phyloP scores from a whole-genome alignment of 2,113 vertebrate genomes.

The Indri indri region DNA sequence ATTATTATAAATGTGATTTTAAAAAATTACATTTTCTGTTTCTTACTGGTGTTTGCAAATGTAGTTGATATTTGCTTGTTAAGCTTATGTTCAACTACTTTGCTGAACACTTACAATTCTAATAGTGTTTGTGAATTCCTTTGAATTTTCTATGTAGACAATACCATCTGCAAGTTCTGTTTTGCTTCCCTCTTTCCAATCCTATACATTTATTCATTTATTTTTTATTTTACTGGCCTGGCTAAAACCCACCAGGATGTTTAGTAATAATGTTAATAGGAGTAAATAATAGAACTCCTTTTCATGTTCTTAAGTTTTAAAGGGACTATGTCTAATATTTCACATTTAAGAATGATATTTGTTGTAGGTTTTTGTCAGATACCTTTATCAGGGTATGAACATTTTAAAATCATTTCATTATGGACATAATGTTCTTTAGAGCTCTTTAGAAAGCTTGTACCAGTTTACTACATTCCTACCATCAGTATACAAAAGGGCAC shows the following conservation, averaged over 20 bases:
- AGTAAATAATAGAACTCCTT: conserved; percentile 31
- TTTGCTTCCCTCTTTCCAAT: conserved; percentile 17
- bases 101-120: conserved; percentile 19
- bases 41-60: conserved; percentile 32
- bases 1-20: conserved; percentile 40
- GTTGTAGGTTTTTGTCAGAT: conserved; percentile 24
- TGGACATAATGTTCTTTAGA: conserved; percentile 18
- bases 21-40: conserved; percentile 40
- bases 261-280: conserved; percentile 35
- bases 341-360: conserved; percentile 1
- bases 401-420: conserved; percentile 34
- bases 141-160: conserved; percentile 41
- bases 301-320: background rate
- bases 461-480: conserved; percentile 18
- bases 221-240: conserved; percentile 3
- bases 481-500: background rate
- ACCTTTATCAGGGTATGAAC: conserved; percentile 3
- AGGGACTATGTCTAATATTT: conserved; percentile 4
- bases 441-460: conserved; percentile 27
- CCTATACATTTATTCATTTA: background rate
- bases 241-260: background rate
- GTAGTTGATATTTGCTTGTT: conserved; percentile 39
- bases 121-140: conserved; percentile 15
- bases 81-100: conserved; percentile 20
- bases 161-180: conserved; percentile 17